phyloP scores from a whole-genome alignment of 1,140 invertebrate genomes.

The Papilio dardanus region DNA sequence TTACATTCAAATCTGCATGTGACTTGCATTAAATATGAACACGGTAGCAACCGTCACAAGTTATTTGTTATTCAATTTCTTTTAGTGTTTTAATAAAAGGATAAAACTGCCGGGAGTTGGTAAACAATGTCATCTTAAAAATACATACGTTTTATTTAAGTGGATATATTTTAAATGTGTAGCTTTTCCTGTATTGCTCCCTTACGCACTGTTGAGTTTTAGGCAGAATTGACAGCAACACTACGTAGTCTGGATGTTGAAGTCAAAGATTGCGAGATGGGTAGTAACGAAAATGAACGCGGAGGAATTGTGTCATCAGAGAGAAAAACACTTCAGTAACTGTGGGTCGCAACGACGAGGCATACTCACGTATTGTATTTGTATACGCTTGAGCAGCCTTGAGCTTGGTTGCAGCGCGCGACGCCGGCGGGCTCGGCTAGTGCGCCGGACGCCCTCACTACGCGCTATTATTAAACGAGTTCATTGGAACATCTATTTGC shows the following conservation, averaged over 20 bases:
- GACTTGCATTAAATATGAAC: slow-evolving; percentile 27
- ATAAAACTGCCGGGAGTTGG: not conserved
- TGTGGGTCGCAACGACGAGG: slow-evolving; percentile 52
- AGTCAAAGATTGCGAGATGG: not conserved
- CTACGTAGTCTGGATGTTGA: too few relatives aligned
- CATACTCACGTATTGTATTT: slow-evolving; percentile 7
- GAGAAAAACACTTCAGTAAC: slow-evolving; percentile 54
- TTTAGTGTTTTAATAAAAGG: slow-evolving; percentile 1
- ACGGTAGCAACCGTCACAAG: slow-evolving; percentile 1
- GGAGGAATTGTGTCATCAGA: slow-evolving; percentile 54
- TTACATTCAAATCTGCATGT: slow-evolving; percentile 25
- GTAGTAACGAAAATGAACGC: not conserved
- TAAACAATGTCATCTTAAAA: too few relatives aligned
- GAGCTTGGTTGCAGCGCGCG: slow-evolving; percentile 58
- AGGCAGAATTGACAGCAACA: too few relatives aligned
- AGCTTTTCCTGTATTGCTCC: not conserved
- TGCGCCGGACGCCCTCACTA: slow-evolving; percentile 69
- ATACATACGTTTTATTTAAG: too few relatives aligned
- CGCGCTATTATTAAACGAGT: slow-evolving; percentile 81
- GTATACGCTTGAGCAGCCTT: slow-evolving; percentile 65
- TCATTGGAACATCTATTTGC: slow-evolving; percentile 82
- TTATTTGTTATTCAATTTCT: slow-evolving; percentile 12
- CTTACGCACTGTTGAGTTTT: too few relatives aligned
- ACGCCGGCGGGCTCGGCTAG: slow-evolving; percentile 45
- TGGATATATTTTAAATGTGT: too few relatives aligned